These are phyloP conservation scores for Alca torda DNA, from an alignment of 2,797 vertebrate species.

Conservation along the genomic window DNA sequence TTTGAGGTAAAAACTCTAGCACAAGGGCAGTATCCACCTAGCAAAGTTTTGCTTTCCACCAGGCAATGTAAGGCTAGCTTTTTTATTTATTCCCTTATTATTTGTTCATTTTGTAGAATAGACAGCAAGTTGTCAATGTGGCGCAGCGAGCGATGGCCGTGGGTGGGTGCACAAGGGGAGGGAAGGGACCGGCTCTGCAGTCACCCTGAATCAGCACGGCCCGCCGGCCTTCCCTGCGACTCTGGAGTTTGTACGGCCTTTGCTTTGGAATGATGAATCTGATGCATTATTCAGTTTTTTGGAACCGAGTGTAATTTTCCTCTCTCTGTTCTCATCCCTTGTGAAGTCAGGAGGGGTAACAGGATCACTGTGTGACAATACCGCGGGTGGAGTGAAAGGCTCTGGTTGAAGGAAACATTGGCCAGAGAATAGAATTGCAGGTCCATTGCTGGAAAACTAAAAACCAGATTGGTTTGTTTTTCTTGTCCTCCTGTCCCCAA, in stretches of 20 bases:
- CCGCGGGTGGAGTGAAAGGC: neutral
- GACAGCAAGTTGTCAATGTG: rapidly evolving
- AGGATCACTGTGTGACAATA: neutral
- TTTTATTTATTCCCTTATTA: too few relatives aligned
- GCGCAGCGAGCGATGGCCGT: rapidly evolving
- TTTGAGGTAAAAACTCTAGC: neutral
- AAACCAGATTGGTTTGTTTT: neutral
- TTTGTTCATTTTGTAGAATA: neutral
- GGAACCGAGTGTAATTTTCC: neutral
- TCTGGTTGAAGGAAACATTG: neutral
- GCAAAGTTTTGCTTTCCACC: neutral
- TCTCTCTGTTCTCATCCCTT: neutral
- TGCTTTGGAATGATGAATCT: neutral
- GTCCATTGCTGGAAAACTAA: neutral
- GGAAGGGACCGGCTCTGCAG: neutral
- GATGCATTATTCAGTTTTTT: neutral
- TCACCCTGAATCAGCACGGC: neutral
- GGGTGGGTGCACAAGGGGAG: neutral
- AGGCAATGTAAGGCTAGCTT: neutral
- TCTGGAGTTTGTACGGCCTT: neutral
- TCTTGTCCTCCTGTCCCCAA: neutral
- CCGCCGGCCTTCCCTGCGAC: neutral
- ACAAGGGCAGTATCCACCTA: neutral
- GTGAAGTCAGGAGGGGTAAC: neutral
- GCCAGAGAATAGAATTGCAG: neutral